Base-by-base conservation (phyloP, 1,140 invertebrate genomes). In the Colletes latitarsis region DNA sequence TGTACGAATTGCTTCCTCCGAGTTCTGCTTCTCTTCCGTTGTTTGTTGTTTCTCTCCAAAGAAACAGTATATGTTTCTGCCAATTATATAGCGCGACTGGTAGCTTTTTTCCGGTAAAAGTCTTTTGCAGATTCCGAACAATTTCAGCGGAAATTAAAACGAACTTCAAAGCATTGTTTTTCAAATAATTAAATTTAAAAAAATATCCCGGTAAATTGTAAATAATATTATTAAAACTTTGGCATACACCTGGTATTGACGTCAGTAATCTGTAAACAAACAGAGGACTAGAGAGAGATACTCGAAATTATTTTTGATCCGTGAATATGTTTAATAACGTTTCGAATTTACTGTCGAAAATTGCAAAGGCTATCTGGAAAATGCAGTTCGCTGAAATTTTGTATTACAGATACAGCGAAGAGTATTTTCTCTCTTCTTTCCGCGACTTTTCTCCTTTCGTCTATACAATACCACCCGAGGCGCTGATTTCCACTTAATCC, bases 401-500 rank as follows among this genome's bases (percentile, higher is more conserved):
- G 17, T 12, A 14, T 15, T 41, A 52, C 14, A 62, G 60, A 43
- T 41, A n/a, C 55, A 43, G 9, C 10, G 58, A 41, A 74, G 74
- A 66, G 41, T 66, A 21, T 6, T 60, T 12, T 3, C 17, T 15
- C 30, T 19, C 41, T 43, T 53, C 43, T 41, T 4, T 39, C 39
- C 3, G 9, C 55, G 52, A 57, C n/a, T 77, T 69, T 46, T 14
- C 75, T 21, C 69, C 19, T 5, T 62, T 30, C 57, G 8, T 64
- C 58, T 21, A 2, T 39, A 41, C 10, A 10, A 14, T 14, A 14
- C 14, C 69, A 63, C 71, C 53, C 30, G 0, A 9, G 71, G 77
- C 71, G 71, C 9, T 19, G 62, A 80, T 75, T 77, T 57, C 69
- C 77, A 80, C 77, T 77, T 77, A 81, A 81, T 76, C 53, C 79